A percentile compares a stretch with the other conserved stretches of the same genome.
Evolutionary conservation across 2,888 invertebrate genomes (phyloP).

Genomic region (Euplagia quadripunctaria): DNA sequence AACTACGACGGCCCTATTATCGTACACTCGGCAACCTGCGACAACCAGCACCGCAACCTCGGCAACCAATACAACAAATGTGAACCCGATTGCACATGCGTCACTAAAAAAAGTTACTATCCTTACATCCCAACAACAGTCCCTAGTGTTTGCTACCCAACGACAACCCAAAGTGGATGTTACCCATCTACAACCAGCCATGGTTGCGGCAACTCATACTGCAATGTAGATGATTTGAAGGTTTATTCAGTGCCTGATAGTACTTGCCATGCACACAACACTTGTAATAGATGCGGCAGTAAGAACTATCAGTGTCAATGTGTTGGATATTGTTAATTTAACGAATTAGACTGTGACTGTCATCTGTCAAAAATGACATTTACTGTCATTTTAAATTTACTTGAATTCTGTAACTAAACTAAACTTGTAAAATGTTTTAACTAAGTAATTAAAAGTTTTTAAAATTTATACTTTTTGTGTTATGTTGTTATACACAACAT

Average conservation of each 20-base stretch:
- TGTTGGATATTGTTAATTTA: constrained; percentile 27
- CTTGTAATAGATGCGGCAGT: constrained; percentile 16
- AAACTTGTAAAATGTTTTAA: no score
- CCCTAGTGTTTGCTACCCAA: constrained; percentile 4
- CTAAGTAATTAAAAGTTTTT: no score
- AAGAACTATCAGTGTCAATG: constrained; percentile 22
- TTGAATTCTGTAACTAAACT: no score
- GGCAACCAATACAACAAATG: constrained; percentile 19
- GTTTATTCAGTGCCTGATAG: constrained; percentile 19
- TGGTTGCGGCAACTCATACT: constrained; percentile 21
- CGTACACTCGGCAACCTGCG: constrained; percentile 33
- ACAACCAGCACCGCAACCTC: constrained; percentile 31
- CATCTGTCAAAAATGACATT: no score
- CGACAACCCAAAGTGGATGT: not conserved
- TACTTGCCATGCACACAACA: constrained; percentile 13
- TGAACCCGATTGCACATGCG: constrained; percentile 43
- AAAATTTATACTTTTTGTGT: no score
- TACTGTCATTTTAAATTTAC: no score
- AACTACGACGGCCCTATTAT: constrained; percentile 70
- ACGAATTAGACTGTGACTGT: not conserved
- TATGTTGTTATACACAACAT: no score
- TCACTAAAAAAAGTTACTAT: constrained; percentile 31
- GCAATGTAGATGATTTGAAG: constrained; percentile 13
- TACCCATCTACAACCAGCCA: constrained; percentile 13
- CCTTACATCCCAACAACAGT: constrained; percentile 18